Base-by-base conservation (phyloP, 2,113 vertebrate species). In the Dinomys branickii region DNA sequence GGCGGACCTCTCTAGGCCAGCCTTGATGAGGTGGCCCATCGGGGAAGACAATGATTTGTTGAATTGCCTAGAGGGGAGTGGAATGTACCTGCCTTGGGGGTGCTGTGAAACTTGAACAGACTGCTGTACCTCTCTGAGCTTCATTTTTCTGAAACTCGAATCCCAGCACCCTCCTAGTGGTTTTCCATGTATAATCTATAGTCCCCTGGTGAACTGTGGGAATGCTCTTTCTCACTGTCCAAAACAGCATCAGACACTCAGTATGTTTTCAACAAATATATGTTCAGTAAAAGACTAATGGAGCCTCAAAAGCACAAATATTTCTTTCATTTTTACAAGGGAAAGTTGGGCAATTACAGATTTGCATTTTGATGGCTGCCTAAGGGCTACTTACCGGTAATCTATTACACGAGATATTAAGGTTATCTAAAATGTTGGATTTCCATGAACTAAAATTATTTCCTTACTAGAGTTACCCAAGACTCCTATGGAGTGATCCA, bases 401-500 rank as follows among this genome's bases (percentile, higher is more conserved):
- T 56, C 84, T 75, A 44, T 91, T 85, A 81, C 63, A 44, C 61
- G 82, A 96, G 82, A 95, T 95, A 61, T 92, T 92, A 91, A 90
- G 89, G 58, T 13, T 82, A 90, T 80, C 92, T 88, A 86, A 90
- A 86, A 95, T 96, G 94, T 96, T 69, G 85, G 80, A 78, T 78
- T 95, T 88, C 87, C 47, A 28, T 85, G 20, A 92, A 83, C 95
- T 94, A 89, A 87, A 95, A 96, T 94, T 41, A 88, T n/a, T 90
- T 77, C 63, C 87, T 97, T 92, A 26, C 56, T 94, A n/a, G 67
- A 90, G 81, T 95, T 69, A 88, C 75, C 65, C 80, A 73, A 81
- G 91, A 92, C 59, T 85, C 59, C 87, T 82, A 88, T n/a, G 65
- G 92, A 90, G 73, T 61, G 94, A 94, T 90, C 85, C 88, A 47